Conservation (phyloP, 53 echinoderm and acorn worm genomes). For the Holothuria leucospilota region DNA sequence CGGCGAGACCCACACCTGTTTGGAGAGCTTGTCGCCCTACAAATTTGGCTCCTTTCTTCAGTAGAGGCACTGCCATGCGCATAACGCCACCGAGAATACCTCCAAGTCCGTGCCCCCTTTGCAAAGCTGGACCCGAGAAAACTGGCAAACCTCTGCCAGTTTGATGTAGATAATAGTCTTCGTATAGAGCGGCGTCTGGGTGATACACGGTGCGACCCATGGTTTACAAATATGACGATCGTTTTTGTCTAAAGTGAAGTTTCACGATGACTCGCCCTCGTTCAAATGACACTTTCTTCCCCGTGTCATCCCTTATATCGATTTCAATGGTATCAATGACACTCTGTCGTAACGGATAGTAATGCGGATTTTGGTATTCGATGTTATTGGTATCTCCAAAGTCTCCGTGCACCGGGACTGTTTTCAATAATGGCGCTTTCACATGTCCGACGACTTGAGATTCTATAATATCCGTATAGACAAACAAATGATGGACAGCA, state of each 20-base stretch:
- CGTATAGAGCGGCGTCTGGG: background rate
- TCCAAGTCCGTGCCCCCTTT: conserved; percentile 60
- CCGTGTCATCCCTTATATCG: conserved; percentile 58
- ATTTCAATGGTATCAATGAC: conserved; percentile 60
- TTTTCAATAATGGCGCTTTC: conserved; percentile 60
- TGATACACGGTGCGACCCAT: background rate
- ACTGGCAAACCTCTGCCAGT: conserved; percentile 47
- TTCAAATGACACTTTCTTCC: conserved; percentile 61
- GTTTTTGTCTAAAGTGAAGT: conserved; percentile 64
- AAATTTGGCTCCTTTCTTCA: conserved; percentile 50
- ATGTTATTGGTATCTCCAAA: conserved; percentile 51
- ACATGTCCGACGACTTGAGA: conserved; percentile 50
- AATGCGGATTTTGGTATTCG: conserved; percentile 57
- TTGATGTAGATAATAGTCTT: conserved; percentile 48
- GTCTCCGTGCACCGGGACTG: conserved; percentile 49
- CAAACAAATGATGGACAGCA: conserved; percentile 31
- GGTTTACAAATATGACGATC: conserved; percentile 41
- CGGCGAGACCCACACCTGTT: too few relatives aligned
- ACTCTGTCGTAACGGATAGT: conserved; percentile 51
- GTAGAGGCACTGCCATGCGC: conserved; percentile 38
- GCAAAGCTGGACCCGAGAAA: conserved; percentile 47
- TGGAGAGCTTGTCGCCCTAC: conserved; percentile 48
- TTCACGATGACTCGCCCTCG: conserved; percentile 70
- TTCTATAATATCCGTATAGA: conserved; percentile 55
- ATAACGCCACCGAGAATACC: conserved; percentile 53